Percentiles rank a stretch among this genome's conserved stretches.
phyloP scores from a whole-genome alignment of 2,888 invertebrate species.

The Disparrhopalites patrizii region DNA sequence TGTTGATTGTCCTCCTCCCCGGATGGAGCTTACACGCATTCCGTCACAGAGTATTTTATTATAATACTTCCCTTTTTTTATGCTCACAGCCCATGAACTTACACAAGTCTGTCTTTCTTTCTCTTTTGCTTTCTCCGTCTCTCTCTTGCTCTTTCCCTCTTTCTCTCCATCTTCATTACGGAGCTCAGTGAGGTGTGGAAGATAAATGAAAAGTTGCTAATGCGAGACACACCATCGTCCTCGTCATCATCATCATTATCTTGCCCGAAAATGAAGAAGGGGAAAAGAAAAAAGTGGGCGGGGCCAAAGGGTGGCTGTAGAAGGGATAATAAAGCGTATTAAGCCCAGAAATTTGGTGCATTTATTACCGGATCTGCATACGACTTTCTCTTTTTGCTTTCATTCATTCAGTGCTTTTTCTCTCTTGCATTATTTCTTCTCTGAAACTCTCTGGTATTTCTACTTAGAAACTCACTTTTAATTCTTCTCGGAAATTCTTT shows the following conservation, averaged over 20 bases:
- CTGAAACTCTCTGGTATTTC: not conserved
- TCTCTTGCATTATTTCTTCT: not conserved
- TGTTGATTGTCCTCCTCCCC: slow-evolving; percentile 8
- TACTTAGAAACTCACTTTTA: too few species aligned
- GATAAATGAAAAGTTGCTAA: slow-evolving; percentile 33
- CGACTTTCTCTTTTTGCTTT: not conserved
- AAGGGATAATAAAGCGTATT: slow-evolving; percentile 7
- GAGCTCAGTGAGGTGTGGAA: slow-evolving; percentile 29
- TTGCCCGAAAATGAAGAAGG: not conserved
- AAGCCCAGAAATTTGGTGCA: slow-evolving; percentile 2
- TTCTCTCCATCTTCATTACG: slow-evolving; percentile 23
- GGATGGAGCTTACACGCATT: too few species aligned
- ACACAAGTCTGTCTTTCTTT: too few species aligned
- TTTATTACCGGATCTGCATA: slow-evolving; percentile 11
- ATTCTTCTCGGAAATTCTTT: too few species aligned
- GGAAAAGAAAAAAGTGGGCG: not conserved
- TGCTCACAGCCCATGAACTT: too few species aligned
- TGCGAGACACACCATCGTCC: slow-evolving; percentile 22
- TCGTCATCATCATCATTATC: not conserved
- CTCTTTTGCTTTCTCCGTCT: not conserved
- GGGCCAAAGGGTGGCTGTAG: not conserved
- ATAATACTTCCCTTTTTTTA: too few species aligned
- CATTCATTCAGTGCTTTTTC: not conserved
- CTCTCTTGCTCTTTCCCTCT: too few species aligned
- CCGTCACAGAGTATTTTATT: too few species aligned